Conservation (phyloP, 2,888 invertebrate genomes). For the Pocota personata region DNA sequence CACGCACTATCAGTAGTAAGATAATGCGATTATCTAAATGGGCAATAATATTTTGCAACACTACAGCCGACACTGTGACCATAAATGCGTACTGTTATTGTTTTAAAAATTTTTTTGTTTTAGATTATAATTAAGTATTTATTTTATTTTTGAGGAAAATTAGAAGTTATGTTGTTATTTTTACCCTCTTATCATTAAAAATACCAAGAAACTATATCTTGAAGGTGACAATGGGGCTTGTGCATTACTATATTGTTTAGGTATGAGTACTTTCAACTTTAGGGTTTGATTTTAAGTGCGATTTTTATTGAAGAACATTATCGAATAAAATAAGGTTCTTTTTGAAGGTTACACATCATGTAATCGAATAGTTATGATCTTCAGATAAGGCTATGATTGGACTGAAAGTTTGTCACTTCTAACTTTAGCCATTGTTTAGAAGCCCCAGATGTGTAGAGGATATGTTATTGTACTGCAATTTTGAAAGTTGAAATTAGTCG, state of each 20-base stretch:
- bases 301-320: neutral
- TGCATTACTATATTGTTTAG: neutral
- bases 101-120: neutral
- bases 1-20: conserved; percentile 41
- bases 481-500: no score
- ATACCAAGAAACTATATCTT: neutral
- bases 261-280: neutral
- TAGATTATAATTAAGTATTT: neutral
- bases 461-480: neutral
- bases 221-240: neutral
- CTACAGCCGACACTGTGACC: neutral
- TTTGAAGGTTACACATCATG: neutral
- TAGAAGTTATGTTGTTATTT: neutral
- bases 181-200: neutral
- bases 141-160: neutral
- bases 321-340: neutral
- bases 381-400: neutral
- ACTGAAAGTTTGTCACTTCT: neutral
- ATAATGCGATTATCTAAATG: conserved; percentile 50
- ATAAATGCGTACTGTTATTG: conserved; percentile 10
- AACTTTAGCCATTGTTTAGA: neutral
- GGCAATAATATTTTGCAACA: conserved; percentile 49
- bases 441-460: neutral
- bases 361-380: neutral
- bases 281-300: neutral